These are phyloP conservation scores for Lutjanus campechanus DNA, from an alignment of 2,797 vertebrate species.

Conservation along the genomic window DNA sequence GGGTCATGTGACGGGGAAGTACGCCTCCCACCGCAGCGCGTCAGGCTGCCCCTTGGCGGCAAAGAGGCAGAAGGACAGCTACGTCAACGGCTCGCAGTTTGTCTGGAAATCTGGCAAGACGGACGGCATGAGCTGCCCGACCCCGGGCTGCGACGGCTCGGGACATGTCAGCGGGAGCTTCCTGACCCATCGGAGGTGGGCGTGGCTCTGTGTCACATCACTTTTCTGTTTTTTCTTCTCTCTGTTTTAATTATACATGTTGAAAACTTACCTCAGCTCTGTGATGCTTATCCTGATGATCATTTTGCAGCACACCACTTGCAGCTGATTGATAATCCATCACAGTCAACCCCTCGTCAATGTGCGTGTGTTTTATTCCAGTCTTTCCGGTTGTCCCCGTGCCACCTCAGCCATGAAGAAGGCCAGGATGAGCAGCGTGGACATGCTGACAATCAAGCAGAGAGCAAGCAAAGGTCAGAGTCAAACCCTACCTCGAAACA, in stretches of 20 bases:
- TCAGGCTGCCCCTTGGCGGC: slow-evolving; percentile 97
- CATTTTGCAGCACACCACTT: background rate
- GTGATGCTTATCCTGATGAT: background rate
- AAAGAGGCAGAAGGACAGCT: slow-evolving; percentile 97
- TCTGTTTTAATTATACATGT: too few species aligned
- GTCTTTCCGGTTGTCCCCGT: slow-evolving; percentile 96
- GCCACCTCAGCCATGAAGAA: slow-evolving; percentile 99
- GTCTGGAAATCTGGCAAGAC: slow-evolving; percentile 98
- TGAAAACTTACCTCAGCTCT: background rate
- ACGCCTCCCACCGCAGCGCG: slow-evolving; percentile 97
- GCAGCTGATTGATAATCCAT: background rate
- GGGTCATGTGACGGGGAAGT: slow-evolving; percentile 98
- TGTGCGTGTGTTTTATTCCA: slow-evolving; percentile 65
- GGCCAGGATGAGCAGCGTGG: slow-evolving; percentile 94
- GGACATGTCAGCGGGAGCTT: slow-evolving; percentile 99
- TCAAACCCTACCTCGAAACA: rapidly evolving
- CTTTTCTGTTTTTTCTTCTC: background rate
- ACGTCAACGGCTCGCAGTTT: slow-evolving; percentile 96
- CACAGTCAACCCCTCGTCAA: background rate
- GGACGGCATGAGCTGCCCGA: slow-evolving; percentile 98
- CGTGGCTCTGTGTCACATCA: slow-evolving; percentile 21
- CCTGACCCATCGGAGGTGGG: slow-evolving; percentile 97
- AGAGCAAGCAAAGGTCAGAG: slow-evolving; percentile 94
- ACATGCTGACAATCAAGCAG: slow-evolving; percentile 99
- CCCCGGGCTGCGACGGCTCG: slow-evolving; percentile 96